Base-by-base conservation (phyloP, 2,888 invertebrate species). In the Melinaea menophilus region DNA sequence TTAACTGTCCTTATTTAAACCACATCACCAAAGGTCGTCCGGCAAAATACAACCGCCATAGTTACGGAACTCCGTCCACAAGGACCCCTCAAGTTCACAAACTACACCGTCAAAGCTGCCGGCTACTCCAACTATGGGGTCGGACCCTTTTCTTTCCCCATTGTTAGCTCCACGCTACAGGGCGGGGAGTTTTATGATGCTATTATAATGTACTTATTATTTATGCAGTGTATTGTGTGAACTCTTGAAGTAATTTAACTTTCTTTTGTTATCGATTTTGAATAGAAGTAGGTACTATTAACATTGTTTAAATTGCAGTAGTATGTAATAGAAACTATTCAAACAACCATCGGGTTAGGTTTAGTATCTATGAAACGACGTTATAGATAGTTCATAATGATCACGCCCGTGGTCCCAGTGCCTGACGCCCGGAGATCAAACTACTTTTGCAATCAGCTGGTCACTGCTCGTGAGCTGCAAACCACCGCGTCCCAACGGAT, bases 41-140 rank as follows among this genome's bases (percentile, higher is more conserved):
- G 90, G 87, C 70, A 81, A 67, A 91, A 91, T 72, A 81, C 86
- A 34, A 92, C 91, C 3, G 95, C 95, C 4, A 92, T 95, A 12
- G 95, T 95, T 76, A 93, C 94, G 59, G 95, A 96, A 79, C 93
- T 95, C 7, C 94, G 95, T 72, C 84, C 96, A 61, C 95, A 95
- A 82, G 94, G 95, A 2, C 85, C 97, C 65, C 92, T 94, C 75
- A 96, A 96, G 80, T 96, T 93, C 79, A 95, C 96, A 41, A 97
- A 97, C 91, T 97, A 97, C 82, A 96, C 96, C 41, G 93, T 97
- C 72, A 94, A 95, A 82, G 95, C 97, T 13, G 90, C 96, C 71
- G 97, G 97, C 2, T 96, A 94, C 81, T 97, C 97, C 0, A 93
- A 95, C 72, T 95, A 95, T 60, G 97, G 97, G 2, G 95, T 96